A percentile compares a stretch with the other conserved stretches of the same genome.
Conservation (phyloP, 2,113 vertebrate species). For the Corydoras sp. region DNA sequence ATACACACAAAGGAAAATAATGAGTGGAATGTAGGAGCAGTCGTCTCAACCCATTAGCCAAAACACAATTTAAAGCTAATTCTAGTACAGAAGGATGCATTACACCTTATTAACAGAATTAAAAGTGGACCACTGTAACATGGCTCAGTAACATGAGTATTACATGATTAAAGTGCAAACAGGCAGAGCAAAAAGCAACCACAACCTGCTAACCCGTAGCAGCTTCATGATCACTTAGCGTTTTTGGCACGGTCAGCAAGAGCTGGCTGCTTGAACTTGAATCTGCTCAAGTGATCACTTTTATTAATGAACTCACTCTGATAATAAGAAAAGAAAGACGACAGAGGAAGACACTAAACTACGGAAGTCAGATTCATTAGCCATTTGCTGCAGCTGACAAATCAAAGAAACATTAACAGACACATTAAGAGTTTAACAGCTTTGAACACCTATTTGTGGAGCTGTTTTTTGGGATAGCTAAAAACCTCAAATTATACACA, state of each 20-base stretch:
- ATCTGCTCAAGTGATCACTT: slow-evolving; percentile 20
- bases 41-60: too few relatives aligned
- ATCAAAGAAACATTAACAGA: not conserved
- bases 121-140: not conserved
- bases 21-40: too few relatives aligned
- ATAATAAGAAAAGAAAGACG: not conserved
- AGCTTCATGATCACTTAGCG: slow-evolving; percentile 59
- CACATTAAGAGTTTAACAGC: not conserved
- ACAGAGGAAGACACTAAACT: not conserved
- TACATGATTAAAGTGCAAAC: slow-evolving; percentile 18
- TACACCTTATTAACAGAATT: not conserved
- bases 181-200: slow-evolving; percentile 51
- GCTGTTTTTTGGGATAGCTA: slow-evolving; percentile 5
- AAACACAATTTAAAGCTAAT: too few relatives aligned
- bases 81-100: too few relatives aligned
- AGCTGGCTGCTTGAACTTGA: slow-evolving; percentile 5
- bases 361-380: not conserved
- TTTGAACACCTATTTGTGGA: slow-evolving; percentile 6
- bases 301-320: slow-evolving; percentile 30
- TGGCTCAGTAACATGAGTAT: not conserved
- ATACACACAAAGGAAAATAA: too few relatives aligned
- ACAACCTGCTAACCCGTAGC: slow-evolving; percentile 68
- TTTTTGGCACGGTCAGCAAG: slow-evolving; percentile 46
- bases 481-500: slow-evolving; percentile 21
- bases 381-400: not conserved